Conservation (phyloP, 2,113 vertebrate species). For the Leucosticte australis region DNA sequence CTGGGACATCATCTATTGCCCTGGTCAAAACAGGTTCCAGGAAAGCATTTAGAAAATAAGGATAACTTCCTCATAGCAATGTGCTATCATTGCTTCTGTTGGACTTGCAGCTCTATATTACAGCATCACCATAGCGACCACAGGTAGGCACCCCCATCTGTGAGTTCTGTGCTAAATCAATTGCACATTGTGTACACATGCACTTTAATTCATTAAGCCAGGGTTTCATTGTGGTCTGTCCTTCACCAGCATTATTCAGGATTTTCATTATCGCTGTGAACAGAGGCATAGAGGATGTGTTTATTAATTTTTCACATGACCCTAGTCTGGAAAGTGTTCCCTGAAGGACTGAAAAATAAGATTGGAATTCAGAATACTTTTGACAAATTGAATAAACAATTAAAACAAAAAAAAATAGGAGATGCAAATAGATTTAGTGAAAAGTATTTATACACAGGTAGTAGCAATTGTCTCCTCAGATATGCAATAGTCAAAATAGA, state of each 20-base stretch:
- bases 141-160: neutral
- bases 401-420: neutral
- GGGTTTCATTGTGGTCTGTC: neutral
- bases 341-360: neutral
- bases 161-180: neutral
- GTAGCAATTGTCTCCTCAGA: neutral
- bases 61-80: neutral
- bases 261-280: neutral
- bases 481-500: neutral
- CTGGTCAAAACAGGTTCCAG: neutral
- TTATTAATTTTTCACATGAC: constrained; percentile 15
- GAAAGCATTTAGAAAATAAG: neutral
- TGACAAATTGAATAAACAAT: neutral
- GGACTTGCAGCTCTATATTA: accelerated
- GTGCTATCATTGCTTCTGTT: neutral
- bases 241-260: neutral
- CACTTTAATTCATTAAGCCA: neutral
- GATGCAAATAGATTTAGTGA: neutral
- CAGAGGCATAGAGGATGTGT: neutral
- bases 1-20: neutral
- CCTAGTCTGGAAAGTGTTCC: neutral
- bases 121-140: accelerated
- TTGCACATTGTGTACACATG: neutral
- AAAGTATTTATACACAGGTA: neutral
- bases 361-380: neutral